Base-by-base conservation (phyloP, 2,113 vertebrate species). In the Amphiprion percula region DNA sequence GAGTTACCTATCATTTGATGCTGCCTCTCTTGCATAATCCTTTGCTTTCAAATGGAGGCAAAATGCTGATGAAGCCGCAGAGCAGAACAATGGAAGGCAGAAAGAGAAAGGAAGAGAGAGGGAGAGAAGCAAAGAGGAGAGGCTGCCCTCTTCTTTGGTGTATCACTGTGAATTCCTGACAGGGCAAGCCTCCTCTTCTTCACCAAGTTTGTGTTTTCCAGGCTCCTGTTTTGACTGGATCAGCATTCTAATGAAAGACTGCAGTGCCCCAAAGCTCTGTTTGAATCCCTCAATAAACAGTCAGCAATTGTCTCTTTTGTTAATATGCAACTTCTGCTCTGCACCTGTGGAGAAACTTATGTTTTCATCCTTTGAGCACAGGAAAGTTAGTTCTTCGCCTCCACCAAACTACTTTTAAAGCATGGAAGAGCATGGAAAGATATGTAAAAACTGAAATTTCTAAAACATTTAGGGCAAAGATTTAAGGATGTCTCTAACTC, bases 1-100 rank as follows among this genome's bases (percentile, higher is more conserved):
- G 77, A 58, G 82, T 84, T 91, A 93, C 91, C 87, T 91, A 91
- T 89, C 80, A 88, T 85, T 71, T 85, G 88, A 93, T 87, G 91
- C 85, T 84, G 86, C 87, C 68, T 83, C 74, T 91, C 89, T 92
- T 91, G 91, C 89, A 92, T 91, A 94, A 94, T 93, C 90, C 89
- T 77, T 77, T 61, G 75, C 85, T 90, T 86, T 90, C 85, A 84
- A 86, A 91, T 54, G 75, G 65, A 82, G 73, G 39, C 80, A 90
- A 88, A 92, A 55, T 80, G 93, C 91, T 93, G 92, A 92, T 85
- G 83, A 91, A 82, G 90, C 83, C 60, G 10, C 2, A 16, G 68
- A 66, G 74, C 84, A 67, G 83, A 93, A 93, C 87, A 93, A 92
- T 89, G 63, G 79, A 71, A 73, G 73, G 75, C 60, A 68, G 69